Evolutionary conservation across 2,113 vertebrate genomes (phyloP).

Genomic region (Larimichthys polyactis): DNA sequence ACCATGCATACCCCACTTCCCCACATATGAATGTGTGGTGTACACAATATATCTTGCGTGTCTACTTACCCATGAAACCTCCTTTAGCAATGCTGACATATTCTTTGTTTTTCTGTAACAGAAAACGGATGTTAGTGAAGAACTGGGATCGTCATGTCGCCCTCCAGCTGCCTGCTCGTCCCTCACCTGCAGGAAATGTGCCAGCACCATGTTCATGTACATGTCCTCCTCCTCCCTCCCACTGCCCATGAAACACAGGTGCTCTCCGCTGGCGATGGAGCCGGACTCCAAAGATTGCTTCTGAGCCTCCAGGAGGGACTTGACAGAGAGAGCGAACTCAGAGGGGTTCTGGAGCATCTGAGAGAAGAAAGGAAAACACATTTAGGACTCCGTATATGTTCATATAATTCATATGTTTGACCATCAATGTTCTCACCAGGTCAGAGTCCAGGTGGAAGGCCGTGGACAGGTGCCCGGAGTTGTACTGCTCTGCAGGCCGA

Average conservation of each 20-base stretch:
- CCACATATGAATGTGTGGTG: neutral
- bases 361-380: neutral
- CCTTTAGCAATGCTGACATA: conserved; percentile 98
- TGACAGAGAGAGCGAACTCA: conserved; percentile 97
- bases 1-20: neutral
- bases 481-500: conserved; percentile 98
- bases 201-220: conserved; percentile 99
- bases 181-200: conserved; percentile 96
- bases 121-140: neutral
- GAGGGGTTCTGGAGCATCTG: conserved; percentile 99
- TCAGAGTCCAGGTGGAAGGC: conserved; percentile 99
- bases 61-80: conserved; percentile 96
- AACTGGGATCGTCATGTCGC: neutral
- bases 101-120: conserved; percentile 97
- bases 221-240: conserved; percentile 99
- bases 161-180: neutral
- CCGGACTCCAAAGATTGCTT: conserved; percentile 97
- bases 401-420: fast-evolving
- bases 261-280: conserved; percentile 95
- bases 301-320: conserved; percentile 97
- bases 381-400: neutral
- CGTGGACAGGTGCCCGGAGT: conserved; percentile 96
- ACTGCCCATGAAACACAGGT: conserved; percentile 99
- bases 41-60: too few relatives aligned
- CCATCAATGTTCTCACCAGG: conserved; percentile 84